Evolutionary conservation across 2,797 vertebrate species (phyloP).

Genomic region (Smutsia gigantea): DNA sequence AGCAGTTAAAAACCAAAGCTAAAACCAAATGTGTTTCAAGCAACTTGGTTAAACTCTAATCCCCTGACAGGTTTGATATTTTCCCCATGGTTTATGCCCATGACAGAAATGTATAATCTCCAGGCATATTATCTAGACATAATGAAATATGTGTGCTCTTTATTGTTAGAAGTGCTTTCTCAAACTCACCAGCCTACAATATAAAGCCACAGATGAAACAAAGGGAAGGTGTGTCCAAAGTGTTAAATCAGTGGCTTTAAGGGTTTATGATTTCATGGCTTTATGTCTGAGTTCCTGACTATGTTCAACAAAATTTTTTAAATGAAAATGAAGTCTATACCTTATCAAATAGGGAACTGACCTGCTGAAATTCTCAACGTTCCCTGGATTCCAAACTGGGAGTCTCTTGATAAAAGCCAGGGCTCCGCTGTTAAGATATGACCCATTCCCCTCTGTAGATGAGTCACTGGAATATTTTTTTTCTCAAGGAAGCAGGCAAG

Average conservation of each 20-base stretch:
- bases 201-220: background rate
- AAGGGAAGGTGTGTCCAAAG: background rate
- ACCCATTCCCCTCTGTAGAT: background rate
- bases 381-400: background rate
- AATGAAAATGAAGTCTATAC: background rate
- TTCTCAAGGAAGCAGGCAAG: background rate
- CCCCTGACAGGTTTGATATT: background rate
- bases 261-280: background rate
- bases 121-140: background rate
- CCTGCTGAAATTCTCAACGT: background rate
- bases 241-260: background rate
- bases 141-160: background rate
- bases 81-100: background rate
- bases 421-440: accelerated
- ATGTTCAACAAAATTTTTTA: background rate
- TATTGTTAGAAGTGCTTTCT: background rate
- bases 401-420: background rate
- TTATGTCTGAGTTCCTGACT: background rate
- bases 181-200: background rate
- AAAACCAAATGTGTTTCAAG: background rate
- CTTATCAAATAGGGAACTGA: background rate
- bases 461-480: background rate
- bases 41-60: background rate
- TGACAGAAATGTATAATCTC: background rate
- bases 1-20: background rate